Evolutionary conservation across 1,140 invertebrate species (phyloP), one percentile per base, ranked within the genome.

Genomic region (Drosophila watanabei): DNA sequence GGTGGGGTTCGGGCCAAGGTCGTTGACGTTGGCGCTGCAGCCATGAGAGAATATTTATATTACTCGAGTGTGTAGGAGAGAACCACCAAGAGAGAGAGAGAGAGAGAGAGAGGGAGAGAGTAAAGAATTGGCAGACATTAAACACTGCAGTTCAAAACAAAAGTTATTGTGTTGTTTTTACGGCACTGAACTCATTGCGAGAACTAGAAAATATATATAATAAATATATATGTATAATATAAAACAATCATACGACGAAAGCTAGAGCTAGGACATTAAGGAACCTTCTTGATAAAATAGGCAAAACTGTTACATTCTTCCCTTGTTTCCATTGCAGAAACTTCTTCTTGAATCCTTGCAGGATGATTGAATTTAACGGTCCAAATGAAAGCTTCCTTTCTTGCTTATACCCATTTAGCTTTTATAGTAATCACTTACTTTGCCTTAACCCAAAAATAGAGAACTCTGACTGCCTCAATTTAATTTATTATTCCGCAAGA

Each of bases 21-120:
- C 71, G 59, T 75, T 75, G 72, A 75, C 72, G 51, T 75, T n/a
- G 39, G 58, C 70, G 58, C 70, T 28, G 24, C 48, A 69, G n/a
- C 64, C 52, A 45, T 30, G 20, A 33, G 49, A 70, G 49, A 71
- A 57, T 37, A 37, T 37, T 37, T 64, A 8, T 14, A 24, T 32
- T 56, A 18, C 35, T 39, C 14, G 54, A 57, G 13, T 13, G 63
- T 37, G 46, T 16, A 60, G 51, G 60, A 60, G 65, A 39, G 60
- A 48, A 48, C 20, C 20, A 10, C 0, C 5, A 32, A 24, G 24
- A 10, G 49, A 33, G 18, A 10, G 49, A 33, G 18, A 28, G n/a
- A 24, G 24, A 10, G 49, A 33, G 18, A 10, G 49, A 33, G 18
- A 28, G n/a, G 32, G 35, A 43, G 37, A 33, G 39, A 63, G 33